Evolutionary conservation across 1,140 invertebrate genomes (phyloP).

Genomic region (Trachelipus rathkii): DNA sequence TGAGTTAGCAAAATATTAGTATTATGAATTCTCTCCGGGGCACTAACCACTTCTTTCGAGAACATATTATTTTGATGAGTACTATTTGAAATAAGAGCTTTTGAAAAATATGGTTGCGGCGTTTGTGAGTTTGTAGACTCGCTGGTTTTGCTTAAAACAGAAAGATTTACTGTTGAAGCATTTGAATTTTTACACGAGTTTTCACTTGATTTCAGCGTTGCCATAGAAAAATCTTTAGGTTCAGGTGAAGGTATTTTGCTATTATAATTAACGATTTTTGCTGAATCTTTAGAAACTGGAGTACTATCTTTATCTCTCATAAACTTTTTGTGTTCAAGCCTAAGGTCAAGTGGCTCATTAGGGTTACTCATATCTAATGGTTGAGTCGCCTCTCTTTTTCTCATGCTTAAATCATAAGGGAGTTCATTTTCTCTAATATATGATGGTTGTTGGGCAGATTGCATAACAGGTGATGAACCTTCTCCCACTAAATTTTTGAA

Average conservation of each 20-base stretch:
- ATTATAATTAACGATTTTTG: neutral
- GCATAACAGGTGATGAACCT: conserved; percentile 17
- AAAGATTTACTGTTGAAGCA: neutral
- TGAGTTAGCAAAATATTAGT: neutral
- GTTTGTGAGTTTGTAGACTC: neutral
- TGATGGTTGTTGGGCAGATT: conserved; percentile 27
- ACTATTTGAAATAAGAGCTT: neutral
- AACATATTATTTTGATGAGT: neutral
- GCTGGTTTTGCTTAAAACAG: neutral
- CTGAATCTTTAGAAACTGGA: conserved; percentile 23
- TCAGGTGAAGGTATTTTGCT: neutral
- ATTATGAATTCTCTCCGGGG: neutral
- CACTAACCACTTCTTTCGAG: neutral
- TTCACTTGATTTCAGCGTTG: neutral
- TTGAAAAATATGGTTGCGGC: neutral
- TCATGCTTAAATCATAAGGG: conserved; percentile 41
- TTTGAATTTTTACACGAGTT: neutral
- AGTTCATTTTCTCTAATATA: conserved; percentile 36
- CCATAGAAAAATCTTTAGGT: neutral
- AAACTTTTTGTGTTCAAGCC: conserved; percentile 38
- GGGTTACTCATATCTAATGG: conserved; percentile 39
- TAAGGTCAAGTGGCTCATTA: conserved; percentile 36
- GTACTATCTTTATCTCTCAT: conserved; percentile 34
- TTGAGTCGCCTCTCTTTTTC: conserved; percentile 40
- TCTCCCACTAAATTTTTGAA: conserved; percentile 22